phyloP scores from a whole-genome alignment of 35 echinoderm and acorn worm species.

The Diadema setosum region DNA sequence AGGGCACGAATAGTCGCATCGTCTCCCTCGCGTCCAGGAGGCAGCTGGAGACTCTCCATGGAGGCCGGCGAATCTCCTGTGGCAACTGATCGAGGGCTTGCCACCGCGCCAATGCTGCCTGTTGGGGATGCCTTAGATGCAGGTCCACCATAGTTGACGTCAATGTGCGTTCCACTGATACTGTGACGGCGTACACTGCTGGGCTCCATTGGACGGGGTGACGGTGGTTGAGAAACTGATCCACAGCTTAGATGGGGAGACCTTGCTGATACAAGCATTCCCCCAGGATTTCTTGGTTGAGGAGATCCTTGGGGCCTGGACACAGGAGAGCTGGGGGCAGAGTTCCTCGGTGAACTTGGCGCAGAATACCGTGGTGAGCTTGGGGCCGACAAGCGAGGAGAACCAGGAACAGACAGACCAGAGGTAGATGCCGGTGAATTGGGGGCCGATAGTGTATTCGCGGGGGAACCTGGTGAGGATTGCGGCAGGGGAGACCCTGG shows the following conservation, averaged over 20 bases:
- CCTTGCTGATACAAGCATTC: neutral
- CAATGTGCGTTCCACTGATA: neutral
- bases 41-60: constrained; percentile 60
- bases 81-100: neutral
- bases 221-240: constrained; percentile 26
- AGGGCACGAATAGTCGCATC: constrained; percentile 77
- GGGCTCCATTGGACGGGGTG: neutral
- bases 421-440: constrained; percentile 15
- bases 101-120: neutral
- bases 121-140: constrained; percentile 7
- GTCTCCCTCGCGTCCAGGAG: constrained; percentile 80
- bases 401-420: constrained; percentile 13
- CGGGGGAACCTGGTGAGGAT: constrained; percentile 13
- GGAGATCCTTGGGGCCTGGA: neutral
- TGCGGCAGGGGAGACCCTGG: constrained; percentile 22
- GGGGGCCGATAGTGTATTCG: neutral
- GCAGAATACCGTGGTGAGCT: constrained; percentile 29
- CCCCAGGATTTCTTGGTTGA: neutral
- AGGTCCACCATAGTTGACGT: neutral
- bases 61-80: neutral
- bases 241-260: neutral
- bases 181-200: neutral
- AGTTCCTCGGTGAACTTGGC: neutral
- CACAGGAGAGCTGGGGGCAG: constrained; percentile 40
- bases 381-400: constrained; percentile 12